Evolutionary conservation across 1,140 invertebrate species (phyloP).

Genomic region (Phenacoccus solenopsis): DNA sequence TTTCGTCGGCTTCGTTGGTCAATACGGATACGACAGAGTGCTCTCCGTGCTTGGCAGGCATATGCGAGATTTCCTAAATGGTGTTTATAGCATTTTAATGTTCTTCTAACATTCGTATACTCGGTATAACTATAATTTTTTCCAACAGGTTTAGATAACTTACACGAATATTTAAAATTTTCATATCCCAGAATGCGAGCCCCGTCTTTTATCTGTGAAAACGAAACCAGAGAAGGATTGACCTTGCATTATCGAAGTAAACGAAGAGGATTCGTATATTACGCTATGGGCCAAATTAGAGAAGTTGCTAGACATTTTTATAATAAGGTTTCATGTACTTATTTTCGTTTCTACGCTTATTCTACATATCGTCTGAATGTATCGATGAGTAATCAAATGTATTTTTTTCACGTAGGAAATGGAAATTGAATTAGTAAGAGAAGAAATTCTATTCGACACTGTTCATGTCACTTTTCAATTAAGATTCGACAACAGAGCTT

Average conservation of each 20-base stretch:
- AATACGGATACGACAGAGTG: slow-evolving; percentile 87
- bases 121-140: not conserved
- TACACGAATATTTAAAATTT: slow-evolving; percentile 94
- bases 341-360: not conserved
- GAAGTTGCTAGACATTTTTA: slow-evolving; percentile 41
- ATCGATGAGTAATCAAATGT: not conserved
- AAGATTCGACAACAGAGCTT: slow-evolving; percentile 85
- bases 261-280: slow-evolving; percentile 82
- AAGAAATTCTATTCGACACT: slow-evolving; percentile 77
- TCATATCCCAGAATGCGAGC: slow-evolving; percentile 86
- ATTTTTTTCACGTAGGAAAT: slow-evolving; percentile 53
- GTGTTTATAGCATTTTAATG: slow-evolving; percentile 31
- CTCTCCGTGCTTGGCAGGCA: slow-evolving; percentile 79
- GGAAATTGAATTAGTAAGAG: slow-evolving; percentile 73
- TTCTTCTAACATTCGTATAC: not conserved
- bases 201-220: slow-evolving; percentile 92
- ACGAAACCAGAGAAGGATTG: slow-evolving; percentile 79
- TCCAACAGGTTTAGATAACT: slow-evolving; percentile 61
- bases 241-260: slow-evolving; percentile 89
- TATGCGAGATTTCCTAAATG: slow-evolving; percentile 91
- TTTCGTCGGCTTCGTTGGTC: slow-evolving; percentile 81
- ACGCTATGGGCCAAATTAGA: slow-evolving; percentile 92
- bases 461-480: slow-evolving; percentile 86
- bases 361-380: no score
- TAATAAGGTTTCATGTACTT: slow-evolving; percentile 25